A percentile compares a stretch with the other conserved stretches of the same genome.
Evolutionary conservation across 1,140 invertebrate species (phyloP).

Genomic region (Philotrypesis tridentata): DNA sequence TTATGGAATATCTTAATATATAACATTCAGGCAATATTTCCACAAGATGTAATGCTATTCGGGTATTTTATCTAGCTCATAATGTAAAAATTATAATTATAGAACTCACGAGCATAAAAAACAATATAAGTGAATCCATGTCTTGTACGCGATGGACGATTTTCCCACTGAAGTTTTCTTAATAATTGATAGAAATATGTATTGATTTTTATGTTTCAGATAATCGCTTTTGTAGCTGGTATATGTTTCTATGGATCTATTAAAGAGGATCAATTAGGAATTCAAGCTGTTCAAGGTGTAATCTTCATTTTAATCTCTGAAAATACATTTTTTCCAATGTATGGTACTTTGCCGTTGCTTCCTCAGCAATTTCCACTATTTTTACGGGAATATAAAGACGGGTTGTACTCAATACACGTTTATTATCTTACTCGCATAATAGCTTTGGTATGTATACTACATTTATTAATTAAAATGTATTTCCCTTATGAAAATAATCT

Average conservation of each 20-base stretch:
- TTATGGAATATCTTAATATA: too few relatives aligned
- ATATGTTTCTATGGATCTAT: conserved; percentile 84
- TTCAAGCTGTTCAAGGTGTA: conserved; percentile 88
- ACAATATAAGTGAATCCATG: too few relatives aligned
- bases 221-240: conserved; percentile 83
- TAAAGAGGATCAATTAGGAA: conserved; percentile 82
- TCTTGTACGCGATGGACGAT: too few relatives aligned
- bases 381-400: conserved; percentile 84
- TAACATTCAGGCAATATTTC: too few relatives aligned
- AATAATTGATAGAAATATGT: too few relatives aligned
- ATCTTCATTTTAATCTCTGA: conserved; percentile 89
- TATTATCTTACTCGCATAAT: conserved; percentile 86
- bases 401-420: conserved; percentile 81
- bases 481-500: too few relatives aligned
- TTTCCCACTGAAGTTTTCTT: too few relatives aligned
- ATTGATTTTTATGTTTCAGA: conserved; percentile 73
- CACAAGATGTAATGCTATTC: too few relatives aligned
- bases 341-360: conserved; percentile 85
- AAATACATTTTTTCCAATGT: conserved; percentile 91
- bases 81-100: too few relatives aligned
- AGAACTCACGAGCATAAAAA: too few relatives aligned
- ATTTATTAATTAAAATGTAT: conserved; percentile 27
- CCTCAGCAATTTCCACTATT: conserved; percentile 87
- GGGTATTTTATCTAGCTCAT: too few relatives aligned
- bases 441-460: conserved; percentile 79